Evolutionary conservation across 2,797 vertebrate genomes (phyloP), one percentile per base, ranked within the genome.

Genomic region (Phoxinus dragarum): DNA sequence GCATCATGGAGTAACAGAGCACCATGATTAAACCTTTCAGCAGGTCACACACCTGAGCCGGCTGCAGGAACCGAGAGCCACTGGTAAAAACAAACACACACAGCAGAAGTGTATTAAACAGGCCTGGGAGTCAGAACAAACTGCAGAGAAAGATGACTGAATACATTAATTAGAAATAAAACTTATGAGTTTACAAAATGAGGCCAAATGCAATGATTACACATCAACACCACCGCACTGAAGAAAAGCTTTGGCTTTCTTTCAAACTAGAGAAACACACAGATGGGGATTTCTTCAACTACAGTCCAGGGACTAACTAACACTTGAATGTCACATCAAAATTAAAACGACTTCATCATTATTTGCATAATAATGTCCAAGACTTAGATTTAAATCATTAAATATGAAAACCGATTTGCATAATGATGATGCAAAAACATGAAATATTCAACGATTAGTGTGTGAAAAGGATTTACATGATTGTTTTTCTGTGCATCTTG

Each of bases 1-100:
- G 97, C 97, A 98, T 98, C 97, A 99, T 98, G 92, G 96, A 98
- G 92, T 97, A 98, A 94, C 97, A 98, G 89, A 98, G 95, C 84
- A 98, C 92, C 96, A 99, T 90, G 92, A 99, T 97, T 90, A 98
- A 92, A 73, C 96, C 98, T 94, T 98, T 99, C 92, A 99, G 93
- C 92, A 99, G 90, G 91, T 99, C 98, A 89, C 98, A 99, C 84
- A 99, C 97, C 93, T 99, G 98, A 75, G 98, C 97, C 17, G 98
- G 98, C 93, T 99, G 98, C 72, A 99, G 96, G 91, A 98, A 93
- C 89, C 97, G 96, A 4, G 97, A 96, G 88, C 97, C 96, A 27
- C 98, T 99, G 94, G 78, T 68, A 88, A 76, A 77, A 66, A 80
- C 73, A 85, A 38, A 86, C 42, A 79, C 38, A 87, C 64, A 84